Conservation (phyloP, 1,140 invertebrate genomes). For the Pissodes strobi region DNA sequence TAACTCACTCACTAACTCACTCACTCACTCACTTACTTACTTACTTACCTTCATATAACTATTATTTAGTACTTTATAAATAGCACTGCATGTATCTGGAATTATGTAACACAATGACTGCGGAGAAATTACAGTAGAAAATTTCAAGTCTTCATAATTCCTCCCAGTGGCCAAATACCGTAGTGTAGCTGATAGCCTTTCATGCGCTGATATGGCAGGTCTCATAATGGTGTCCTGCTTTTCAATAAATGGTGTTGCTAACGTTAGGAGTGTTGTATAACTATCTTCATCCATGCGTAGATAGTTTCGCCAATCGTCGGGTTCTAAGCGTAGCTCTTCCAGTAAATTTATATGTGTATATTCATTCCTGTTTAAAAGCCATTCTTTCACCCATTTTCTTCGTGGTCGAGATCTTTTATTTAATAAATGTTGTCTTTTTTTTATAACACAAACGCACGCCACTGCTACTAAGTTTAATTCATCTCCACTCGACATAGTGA, state of each 20-base stretch:
- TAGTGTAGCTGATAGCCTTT: constrained; percentile 22
- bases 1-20: no score
- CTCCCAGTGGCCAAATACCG: constrained; percentile 26
- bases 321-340: no score
- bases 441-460: no score
- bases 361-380: no score
- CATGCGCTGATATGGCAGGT: constrained; percentile 23
- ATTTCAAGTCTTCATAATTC: no score
- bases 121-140: constrained; percentile 24
- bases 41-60: constrained; percentile 24
- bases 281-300: constrained; percentile 28
- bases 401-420: no score
- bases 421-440: no score
- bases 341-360: no score
- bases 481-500: no score
- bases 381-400: no score
- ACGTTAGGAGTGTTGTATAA: constrained; percentile 13
- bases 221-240: constrained; percentile 27
- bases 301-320: constrained; percentile 47
- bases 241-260: constrained; percentile 29
- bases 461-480: no score
- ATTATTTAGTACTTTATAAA: constrained; percentile 18
- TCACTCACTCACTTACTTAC: no score
- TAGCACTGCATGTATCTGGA: constrained; percentile 31
- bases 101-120: constrained; percentile 31